Percentiles rank a stretch among this genome's conserved stretches.
phyloP scores from a whole-genome alignment of 2,888 invertebrate species.

The Phortica magna region DNA sequence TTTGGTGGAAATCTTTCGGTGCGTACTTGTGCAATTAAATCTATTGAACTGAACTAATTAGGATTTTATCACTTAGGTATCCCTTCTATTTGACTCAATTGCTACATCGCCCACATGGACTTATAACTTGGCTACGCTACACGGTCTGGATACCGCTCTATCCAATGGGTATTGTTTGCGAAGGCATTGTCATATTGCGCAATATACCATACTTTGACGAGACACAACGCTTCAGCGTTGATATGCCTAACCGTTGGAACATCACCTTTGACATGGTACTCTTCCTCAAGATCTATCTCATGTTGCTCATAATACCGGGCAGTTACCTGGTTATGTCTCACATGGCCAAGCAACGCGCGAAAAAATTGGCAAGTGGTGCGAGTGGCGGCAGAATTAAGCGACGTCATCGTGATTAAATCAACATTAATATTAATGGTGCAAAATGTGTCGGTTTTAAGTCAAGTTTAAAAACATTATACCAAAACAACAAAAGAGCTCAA shows the following conservation, averaged over 20 bases:
- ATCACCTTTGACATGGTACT: slow-evolving; percentile 91
- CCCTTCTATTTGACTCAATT: slow-evolving; percentile 93
- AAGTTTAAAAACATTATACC: too few species aligned
- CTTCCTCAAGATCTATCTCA: slow-evolving; percentile 87
- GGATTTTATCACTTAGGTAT: slow-evolving; percentile 82
- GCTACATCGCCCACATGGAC: slow-evolving; percentile 84
- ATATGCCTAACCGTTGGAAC: slow-evolving; percentile 91
- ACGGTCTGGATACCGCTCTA: slow-evolving; percentile 96
- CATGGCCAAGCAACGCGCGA: slow-evolving; percentile 87
- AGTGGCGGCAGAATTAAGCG: slow-evolving; percentile 51
- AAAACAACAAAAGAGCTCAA: too few species aligned
- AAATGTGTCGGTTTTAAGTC: too few species aligned
- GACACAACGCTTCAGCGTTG: slow-evolving; percentile 85
- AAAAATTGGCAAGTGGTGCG: slow-evolving; percentile 81
- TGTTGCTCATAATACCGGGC: slow-evolving; percentile 87
- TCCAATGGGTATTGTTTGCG: slow-evolving; percentile 92
- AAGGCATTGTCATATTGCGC: slow-evolving; percentile 88
- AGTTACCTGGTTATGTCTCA: slow-evolving; percentile 89
- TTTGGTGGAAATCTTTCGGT: slow-evolving; percentile 90
- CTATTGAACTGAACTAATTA: background rate
- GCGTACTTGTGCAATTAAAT: slow-evolving; percentile 49
- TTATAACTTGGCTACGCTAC: slow-evolving; percentile 95
- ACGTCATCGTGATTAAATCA: slow-evolving; percentile 23
- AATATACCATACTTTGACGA: slow-evolving; percentile 95
- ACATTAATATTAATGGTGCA: too few species aligned